phyloP scores from a whole-genome alignment of 2,797 vertebrate species.

The Orestias chungarensis region DNA sequence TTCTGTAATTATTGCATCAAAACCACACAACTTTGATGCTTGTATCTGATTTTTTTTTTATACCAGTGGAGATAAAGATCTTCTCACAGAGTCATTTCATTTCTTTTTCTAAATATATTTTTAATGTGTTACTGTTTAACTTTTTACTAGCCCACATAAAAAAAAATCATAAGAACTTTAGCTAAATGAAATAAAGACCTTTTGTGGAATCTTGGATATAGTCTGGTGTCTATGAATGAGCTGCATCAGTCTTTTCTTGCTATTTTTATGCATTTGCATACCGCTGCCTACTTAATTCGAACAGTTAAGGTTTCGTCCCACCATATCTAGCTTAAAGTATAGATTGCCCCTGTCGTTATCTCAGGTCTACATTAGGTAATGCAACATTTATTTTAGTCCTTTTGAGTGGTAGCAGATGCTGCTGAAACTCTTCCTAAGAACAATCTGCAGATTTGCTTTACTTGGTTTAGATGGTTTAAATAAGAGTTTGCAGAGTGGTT shows the following conservation, averaged over 20 bases:
- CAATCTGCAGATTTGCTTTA: background rate
- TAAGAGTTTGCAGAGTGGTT: background rate
- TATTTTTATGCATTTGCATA: background rate
- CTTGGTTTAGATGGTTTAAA: constrained; percentile 1
- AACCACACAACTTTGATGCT: constrained; percentile 25
- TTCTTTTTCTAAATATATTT: constrained; percentile 22
- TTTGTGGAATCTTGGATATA: constrained; percentile 11
- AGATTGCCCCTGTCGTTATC: background rate
- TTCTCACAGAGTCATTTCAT: constrained; percentile 18
- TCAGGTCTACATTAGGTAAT: background rate
- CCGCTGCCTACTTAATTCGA: no score
- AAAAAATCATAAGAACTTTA: constrained; percentile 28
- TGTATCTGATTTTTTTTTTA: constrained; percentile 48
- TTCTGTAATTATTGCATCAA: constrained; percentile 53
- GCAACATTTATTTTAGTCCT: background rate
- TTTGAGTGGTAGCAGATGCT: constrained; percentile 1
- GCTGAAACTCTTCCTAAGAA: background rate
- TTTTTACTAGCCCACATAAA: constrained; percentile 16
- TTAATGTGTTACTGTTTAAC: constrained; percentile 24
- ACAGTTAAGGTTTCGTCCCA: background rate
- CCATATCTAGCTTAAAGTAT: background rate
- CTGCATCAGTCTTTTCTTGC: background rate
- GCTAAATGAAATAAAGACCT: constrained; percentile 51
- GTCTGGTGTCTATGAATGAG: background rate
- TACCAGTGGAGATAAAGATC: constrained; percentile 41